Base-by-base conservation (phyloP, 2,888 invertebrate genomes). In the Neelides folsomi region DNA sequence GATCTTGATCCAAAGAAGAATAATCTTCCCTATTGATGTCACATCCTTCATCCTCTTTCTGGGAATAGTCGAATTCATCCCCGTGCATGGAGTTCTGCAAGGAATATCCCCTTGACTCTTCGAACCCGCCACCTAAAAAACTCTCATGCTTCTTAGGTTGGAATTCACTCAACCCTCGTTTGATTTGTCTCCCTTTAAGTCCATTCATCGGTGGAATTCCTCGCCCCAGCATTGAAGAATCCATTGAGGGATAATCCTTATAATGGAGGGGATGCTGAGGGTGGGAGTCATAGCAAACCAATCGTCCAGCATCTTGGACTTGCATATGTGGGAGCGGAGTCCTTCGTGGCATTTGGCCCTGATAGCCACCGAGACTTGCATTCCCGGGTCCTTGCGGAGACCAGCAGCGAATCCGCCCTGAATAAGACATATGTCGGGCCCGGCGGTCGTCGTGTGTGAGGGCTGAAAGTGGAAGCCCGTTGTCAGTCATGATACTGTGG, bases 391-490 rank as follows among this genome's bases (percentile, higher is more conserved):
- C 41, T 47, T 52, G 55, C 12, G 63, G 63, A 10, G 59, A 59
- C 60, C 63, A 60, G 36, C 60, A 57, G 16, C 58, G 55, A 8
- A 63, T 61, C 19, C 63, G 46, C 12, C 63, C 63, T 2, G 60
- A 57, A 47, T 61, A 61, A 2, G 61, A 62, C 61, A 63, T 61
- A 54, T 63, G 63, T 44, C 61, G 55, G 20, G 52, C 53, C 1
- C 60, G 50, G 1, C 54, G 56, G 47, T 60, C 60, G 6, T 27
- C 27, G 27, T 27, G 27, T 7, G 27, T 27, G 27, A 27, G 27
- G 27, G 27, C 27, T 27, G 27, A 27, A 7, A 27, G 27, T 27
- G 27, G 27, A 27, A 27, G 27, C 27, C 27, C 27, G 27, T 27
- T 27, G 27, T 27, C 27, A 5, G 27, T 27, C 27, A 27, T 27